Base-by-base conservation (phyloP, 2,888 invertebrate genomes). In the Pristionchus exspectatus region DNA sequence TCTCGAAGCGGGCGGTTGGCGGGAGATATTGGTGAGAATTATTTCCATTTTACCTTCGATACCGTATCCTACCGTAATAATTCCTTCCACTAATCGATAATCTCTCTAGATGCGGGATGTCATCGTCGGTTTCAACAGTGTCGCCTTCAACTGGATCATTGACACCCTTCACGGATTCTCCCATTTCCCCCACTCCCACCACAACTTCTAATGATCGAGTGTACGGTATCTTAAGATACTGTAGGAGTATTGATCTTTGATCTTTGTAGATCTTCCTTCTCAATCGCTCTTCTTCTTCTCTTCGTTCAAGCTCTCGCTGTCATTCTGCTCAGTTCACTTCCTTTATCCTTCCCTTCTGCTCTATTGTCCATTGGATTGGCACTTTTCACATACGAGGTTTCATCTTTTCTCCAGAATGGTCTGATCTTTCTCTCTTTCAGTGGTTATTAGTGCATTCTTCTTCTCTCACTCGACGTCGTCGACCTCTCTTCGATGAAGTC, bases 401-500 rank as follows among this genome's bases (percentile, higher is more conserved):
- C 30, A 30, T 12, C 50, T 14, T 50, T 0, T 2, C 1, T 24
- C 9, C 2, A 27, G 77, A 77, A 12, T 44, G 44, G 1, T 21
- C 9, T 21, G 2, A 27, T 56, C 83, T 9, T 66, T n/a, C 3
- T 38, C 14, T 0, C n/a, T 90, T 91, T 89, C 89, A 93, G 92
- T 94, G 93, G 93, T 90, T 91, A 66, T 88, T 86, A 33, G 85
- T 93, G 18, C 93, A 94, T 86, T 90, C 91, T 27, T 56, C 90
- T 18, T 90, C 92, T 30, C 90, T 94, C 90, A 93, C 93, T 1
- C 89, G 93, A 18, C 90, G 87, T 21, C 90, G 90, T 66, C 92
- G 93, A 27, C 93, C 94, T 27, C 92, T 90, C 87, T 94, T 94
- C 91, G 94, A 94, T 90, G 93, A 93, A 59, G 92, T 91, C 38